A percentile compares a stretch with the other conserved stretches of the same genome.
These are phyloP conservation scores for Leptobrachium ailaonicum DNA, from an alignment of 2,113 vertebrate species.

Conservation along the genomic window DNA sequence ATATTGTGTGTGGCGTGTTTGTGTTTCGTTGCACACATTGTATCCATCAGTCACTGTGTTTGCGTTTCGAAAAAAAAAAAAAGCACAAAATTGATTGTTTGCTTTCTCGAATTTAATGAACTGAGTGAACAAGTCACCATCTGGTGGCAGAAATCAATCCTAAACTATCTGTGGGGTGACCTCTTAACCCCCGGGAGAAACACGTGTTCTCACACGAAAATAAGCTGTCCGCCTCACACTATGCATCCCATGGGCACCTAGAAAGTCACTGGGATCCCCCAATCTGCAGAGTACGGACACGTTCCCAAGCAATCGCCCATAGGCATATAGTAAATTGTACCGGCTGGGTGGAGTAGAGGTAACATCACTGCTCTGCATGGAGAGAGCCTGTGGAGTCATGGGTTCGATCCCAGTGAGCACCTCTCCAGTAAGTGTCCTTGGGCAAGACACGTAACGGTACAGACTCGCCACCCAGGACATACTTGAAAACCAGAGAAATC, in stretches of 20 bases:
- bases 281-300: neutral
- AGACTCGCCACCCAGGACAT: too few relatives aligned
- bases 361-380: too few relatives aligned
- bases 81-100: slow-evolving; percentile 41
- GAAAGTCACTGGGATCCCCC: neutral
- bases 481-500: too few relatives aligned
- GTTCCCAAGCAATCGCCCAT: too few relatives aligned
- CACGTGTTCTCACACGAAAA: slow-evolving; percentile 28
- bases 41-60: slow-evolving; percentile 35
- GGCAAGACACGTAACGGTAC: too few relatives aligned
- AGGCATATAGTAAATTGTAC: too few relatives aligned
- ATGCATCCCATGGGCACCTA: neutral
- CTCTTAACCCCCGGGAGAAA: slow-evolving; percentile 23
- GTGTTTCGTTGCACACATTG: slow-evolving; percentile 12
- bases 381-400: too few relatives aligned
- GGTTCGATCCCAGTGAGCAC: too few relatives aligned
- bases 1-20: slow-evolving; percentile 24
- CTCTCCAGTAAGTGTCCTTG: too few relatives aligned
- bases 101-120: slow-evolving; percentile 41
- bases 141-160: slow-evolving; percentile 19
- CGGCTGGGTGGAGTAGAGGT: too few relatives aligned
- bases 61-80: slow-evolving; percentile 11
- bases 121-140: slow-evolving; percentile 28
- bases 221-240: neutral
- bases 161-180: slow-evolving; percentile 33